These are phyloP conservation scores for Onychomys leucogaster DNA, from an alignment of 2,797 vertebrate genomes.

Conservation along the genomic window DNA sequence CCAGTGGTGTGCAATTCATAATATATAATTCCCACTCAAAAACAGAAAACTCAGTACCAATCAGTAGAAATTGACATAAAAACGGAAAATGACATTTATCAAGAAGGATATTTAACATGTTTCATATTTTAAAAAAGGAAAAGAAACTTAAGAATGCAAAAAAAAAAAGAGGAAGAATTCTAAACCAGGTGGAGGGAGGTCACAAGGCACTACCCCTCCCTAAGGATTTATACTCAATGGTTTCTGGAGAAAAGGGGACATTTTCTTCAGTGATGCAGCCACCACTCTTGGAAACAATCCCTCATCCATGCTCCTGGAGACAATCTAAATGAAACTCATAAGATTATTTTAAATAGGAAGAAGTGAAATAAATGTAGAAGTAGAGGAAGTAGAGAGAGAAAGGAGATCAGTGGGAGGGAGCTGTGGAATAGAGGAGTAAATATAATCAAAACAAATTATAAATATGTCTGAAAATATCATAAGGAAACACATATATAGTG, in stretches of 20 bases:
- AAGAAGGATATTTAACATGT: background rate
- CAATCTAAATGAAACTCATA: background rate
- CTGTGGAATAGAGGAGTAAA: background rate
- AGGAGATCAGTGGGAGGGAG: background rate
- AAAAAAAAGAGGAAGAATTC: background rate
- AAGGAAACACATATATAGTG: background rate
- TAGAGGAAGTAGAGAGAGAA: background rate
- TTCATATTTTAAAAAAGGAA: background rate
- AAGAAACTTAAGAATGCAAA: background rate
- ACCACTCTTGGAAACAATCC: background rate
- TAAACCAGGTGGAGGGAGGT: background rate
- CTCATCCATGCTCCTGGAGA: background rate
- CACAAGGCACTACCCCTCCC: background rate
- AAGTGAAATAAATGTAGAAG: background rate
- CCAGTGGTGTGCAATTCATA: background rate
- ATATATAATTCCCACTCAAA: background rate
- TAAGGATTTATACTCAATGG: background rate
- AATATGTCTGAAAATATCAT: background rate
- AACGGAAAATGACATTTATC: background rate
- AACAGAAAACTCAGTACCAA: background rate
- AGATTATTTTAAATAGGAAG: background rate
- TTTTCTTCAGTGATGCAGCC: background rate
- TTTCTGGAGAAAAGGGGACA: background rate
- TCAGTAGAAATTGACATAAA: background rate
- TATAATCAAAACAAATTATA: background rate